Evolutionary conservation across 2,113 vertebrate species (phyloP).

Genomic region (Notarius lentiginosus): DNA sequence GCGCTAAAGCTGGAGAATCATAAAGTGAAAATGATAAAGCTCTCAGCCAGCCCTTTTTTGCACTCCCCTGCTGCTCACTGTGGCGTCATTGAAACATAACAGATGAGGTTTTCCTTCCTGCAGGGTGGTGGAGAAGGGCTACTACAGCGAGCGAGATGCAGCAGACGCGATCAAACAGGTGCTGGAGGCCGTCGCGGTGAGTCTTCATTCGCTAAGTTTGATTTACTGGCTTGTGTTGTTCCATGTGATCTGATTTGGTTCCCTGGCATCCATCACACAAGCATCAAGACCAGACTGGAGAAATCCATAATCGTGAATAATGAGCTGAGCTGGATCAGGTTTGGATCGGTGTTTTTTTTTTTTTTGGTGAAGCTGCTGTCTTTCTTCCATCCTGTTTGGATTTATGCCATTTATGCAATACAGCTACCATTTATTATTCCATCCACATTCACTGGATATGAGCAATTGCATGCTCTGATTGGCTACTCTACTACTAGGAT

Average conservation of each 20-base stretch:
- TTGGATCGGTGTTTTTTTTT: background rate
- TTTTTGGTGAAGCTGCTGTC: background rate
- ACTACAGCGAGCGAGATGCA: slow-evolving; percentile 85
- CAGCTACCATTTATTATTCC: background rate
- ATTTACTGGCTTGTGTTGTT: background rate
- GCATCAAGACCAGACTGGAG: background rate
- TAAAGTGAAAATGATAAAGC: slow-evolving; percentile 24
- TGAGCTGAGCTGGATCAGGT: background rate
- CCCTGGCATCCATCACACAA: background rate
- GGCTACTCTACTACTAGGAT: too few relatives aligned
- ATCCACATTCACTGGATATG: too few relatives aligned
- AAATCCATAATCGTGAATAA: background rate
- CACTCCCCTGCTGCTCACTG: background rate
- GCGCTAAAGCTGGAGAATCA: slow-evolving; percentile 32
- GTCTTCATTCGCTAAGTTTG: slow-evolving; percentile 53
- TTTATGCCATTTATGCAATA: background rate
- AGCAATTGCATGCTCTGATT: too few relatives aligned
- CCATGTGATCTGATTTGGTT: background rate
- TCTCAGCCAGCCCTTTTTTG: background rate
- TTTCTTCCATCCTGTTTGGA: background rate
- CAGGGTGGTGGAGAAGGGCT: slow-evolving; percentile 88
- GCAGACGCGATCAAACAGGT: slow-evolving; percentile 87
- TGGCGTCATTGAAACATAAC: slow-evolving; percentile 6
- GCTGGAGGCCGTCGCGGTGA: slow-evolving; percentile 85
- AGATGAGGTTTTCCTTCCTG: slow-evolving; percentile 49